These are phyloP conservation scores for Leptodirus hochenwartii DNA, from an alignment of 2,888 invertebrate genomes.

Conservation along the genomic window DNA sequence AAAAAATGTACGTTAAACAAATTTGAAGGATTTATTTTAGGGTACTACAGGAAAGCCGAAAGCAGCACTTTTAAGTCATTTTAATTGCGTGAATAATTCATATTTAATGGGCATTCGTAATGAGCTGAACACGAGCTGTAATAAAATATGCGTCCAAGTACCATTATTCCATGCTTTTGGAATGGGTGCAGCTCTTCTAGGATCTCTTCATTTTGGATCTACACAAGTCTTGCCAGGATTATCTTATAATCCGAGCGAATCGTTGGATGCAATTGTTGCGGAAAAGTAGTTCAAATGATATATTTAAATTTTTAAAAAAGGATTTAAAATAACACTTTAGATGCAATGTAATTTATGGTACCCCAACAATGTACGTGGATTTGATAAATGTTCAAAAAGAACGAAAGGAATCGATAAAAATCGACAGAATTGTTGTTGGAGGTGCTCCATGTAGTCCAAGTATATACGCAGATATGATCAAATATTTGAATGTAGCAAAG, in stretches of 20 bases:
- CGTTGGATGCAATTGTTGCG: slow-evolving; percentile 40
- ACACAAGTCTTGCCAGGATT: slow-evolving; percentile 41
- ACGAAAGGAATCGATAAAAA: slow-evolving; percentile 28
- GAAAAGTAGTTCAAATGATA: slow-evolving; percentile 37
- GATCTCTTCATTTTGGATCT: slow-evolving; percentile 37
- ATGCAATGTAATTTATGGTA: slow-evolving; percentile 54
- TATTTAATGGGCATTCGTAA: slow-evolving; percentile 38
- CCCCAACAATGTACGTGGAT: slow-evolving; percentile 78
- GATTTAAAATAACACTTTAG: too few species aligned
- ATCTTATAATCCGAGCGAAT: slow-evolving; percentile 39
- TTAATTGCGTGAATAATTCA: slow-evolving; percentile 58
- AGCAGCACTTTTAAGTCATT: slow-evolving; percentile 52
- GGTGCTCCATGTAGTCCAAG: slow-evolving; percentile 54
- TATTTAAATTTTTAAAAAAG: background rate
- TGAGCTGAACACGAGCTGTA: slow-evolving; percentile 27
- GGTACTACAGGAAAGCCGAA: slow-evolving; percentile 48
- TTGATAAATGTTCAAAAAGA: slow-evolving; percentile 35
- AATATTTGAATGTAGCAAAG: slow-evolving; percentile 27
- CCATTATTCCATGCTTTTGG: slow-evolving; percentile 77
- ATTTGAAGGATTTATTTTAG: slow-evolving; percentile 16
- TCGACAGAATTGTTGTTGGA: slow-evolving; percentile 42
- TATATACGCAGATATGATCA: slow-evolving; percentile 32
- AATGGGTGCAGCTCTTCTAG: slow-evolving; percentile 40
- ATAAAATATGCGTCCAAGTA: slow-evolving; percentile 42
- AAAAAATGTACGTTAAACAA: slow-evolving; percentile 6